Percentiles rank a stretch among this genome's conserved stretches.
phyloP scores from a whole-genome alignment of 2,888 invertebrate genomes.

The Agonopterix heracliana region DNA sequence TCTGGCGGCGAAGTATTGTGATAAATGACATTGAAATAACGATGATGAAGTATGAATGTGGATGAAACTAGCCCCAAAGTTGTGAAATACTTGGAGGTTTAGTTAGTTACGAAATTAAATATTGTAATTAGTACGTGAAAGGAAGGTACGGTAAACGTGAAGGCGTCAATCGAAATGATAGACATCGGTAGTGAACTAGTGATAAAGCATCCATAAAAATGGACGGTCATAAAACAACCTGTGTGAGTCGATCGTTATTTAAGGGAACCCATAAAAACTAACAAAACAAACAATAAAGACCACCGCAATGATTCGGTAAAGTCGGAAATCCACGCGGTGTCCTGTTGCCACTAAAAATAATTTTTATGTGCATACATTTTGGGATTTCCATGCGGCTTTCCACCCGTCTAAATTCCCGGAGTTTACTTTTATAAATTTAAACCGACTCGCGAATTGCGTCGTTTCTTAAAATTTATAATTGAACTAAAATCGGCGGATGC shows the following conservation, averaged over 20 bases:
- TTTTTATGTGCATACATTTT: not conserved
- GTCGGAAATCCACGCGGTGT: constrained; percentile 55
- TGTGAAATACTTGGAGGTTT: too few species aligned
- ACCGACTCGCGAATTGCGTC: not conserved
- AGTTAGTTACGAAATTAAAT: too few species aligned
- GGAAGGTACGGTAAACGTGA: too few species aligned
- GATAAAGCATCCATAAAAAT: constrained; percentile 43
- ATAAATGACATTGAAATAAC: constrained; percentile 28
- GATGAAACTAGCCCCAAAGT: too few species aligned
- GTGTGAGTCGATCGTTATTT: constrained; percentile 54
- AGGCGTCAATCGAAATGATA: constrained; percentile 37
- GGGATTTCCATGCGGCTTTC: not conserved
- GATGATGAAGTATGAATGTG: constrained; percentile 24
- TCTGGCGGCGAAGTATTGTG: constrained; percentile 20
- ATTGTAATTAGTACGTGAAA: too few species aligned
- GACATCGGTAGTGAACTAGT: constrained; percentile 32
- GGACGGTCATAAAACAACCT: constrained; percentile 44
- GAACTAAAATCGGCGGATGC: not conserved
- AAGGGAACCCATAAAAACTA: constrained; percentile 56
- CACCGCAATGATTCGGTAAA: constrained; percentile 57
- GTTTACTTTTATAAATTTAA: not conserved
- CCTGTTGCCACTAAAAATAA: constrained; percentile 40
- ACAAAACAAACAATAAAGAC: constrained; percentile 60
- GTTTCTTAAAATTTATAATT: not conserved
- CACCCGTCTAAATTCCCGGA: not conserved